Base-by-base conservation (phyloP, 2,113 vertebrate genomes). In the Haliaeetus leucogaster region DNA sequence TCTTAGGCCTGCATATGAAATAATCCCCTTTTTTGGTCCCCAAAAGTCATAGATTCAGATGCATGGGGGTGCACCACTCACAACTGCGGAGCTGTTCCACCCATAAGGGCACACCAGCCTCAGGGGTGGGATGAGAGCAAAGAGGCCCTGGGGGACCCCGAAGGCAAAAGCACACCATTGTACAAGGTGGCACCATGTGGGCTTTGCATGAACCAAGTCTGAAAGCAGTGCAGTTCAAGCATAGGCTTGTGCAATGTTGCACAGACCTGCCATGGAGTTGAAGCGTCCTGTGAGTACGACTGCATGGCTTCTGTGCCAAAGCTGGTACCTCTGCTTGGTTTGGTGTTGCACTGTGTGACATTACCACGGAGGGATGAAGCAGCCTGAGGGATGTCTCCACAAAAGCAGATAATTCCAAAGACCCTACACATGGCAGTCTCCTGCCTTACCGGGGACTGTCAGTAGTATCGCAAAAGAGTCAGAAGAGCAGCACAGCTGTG, bases 241-340 rank as follows among this genome's bases (percentile, higher is more conserved):
- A 53, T 29, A 53, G 52, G 40, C 19, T 38, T 18, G 11, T n/a
- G 21, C 48, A 26, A 29, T 4, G 29, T 29, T 56, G 23, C 34
- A 40, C 59, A 56, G 34, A 70, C 25, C 19, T 52, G 25, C 18
- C 10, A 5, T 7, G 34, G 50, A 50, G 32, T 40, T 80, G 52
- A 38, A 30, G 15, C 2, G 4, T 42, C 56, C 13, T 30, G 6
- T 32, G 42, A 27, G 38, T 13, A 42, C 0, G 1, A 26, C 34
- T 36, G 42, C 17, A 20, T 0, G 5, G 55, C 55, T 53, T 27
- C 76, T 47, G 40, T 22, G 32, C 42, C 30, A 38, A 17, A 73
- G 55, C 23, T 70, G 40, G 20, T 42, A 59, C 11, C 19, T 29
- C 38, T n/a, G 27, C 11, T 0, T 34, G 26, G 11, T 50, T 43